These are phyloP conservation scores for Trachymyrmex cornetzi DNA, from an alignment of 1,140 invertebrate species.

Conservation along the genomic window DNA sequence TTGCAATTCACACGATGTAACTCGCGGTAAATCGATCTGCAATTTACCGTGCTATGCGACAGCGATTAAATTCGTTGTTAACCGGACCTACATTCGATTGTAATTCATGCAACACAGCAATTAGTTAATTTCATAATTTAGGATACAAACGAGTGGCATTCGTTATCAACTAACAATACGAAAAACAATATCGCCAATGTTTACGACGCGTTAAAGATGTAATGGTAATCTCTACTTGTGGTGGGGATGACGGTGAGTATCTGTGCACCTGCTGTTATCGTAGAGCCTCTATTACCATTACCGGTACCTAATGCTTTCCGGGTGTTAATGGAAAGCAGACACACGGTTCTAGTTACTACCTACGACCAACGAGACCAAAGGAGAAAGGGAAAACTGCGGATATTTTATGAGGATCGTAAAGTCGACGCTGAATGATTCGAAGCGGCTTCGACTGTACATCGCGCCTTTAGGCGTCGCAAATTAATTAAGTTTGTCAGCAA, in stretches of 20 bases:
- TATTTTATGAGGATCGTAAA: slow-evolving; percentile 53
- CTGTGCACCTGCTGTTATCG: slow-evolving; percentile 67
- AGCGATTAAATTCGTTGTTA: slow-evolving; percentile 35
- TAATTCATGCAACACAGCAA: slow-evolving; percentile 25
- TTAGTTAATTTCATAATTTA: slow-evolving; percentile 37
- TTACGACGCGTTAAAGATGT: slow-evolving; percentile 9
- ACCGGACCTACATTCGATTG: slow-evolving; percentile 11
- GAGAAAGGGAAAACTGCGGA: slow-evolving; percentile 54
- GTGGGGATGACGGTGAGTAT: background rate
- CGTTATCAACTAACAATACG: background rate
- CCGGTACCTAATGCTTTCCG: slow-evolving; percentile 51
- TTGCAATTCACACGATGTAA: slow-evolving; percentile 32
- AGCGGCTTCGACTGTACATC: slow-evolving; percentile 1
- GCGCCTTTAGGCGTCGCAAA: slow-evolving; percentile 2
- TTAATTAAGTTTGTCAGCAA: slow-evolving; percentile 31
- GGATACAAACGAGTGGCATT: background rate
- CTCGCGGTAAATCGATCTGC: slow-evolving; percentile 43
- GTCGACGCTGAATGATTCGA: slow-evolving; percentile 35
- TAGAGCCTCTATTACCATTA: slow-evolving; percentile 71
- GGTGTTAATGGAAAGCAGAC: slow-evolving; percentile 72
- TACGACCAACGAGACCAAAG: background rate
- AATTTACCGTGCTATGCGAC: background rate
- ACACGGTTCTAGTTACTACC: background rate
- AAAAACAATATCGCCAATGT: background rate
- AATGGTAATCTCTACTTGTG: background rate